phyloP scores from a whole-genome alignment of 2,113 vertebrate species.

The Paralichthys olivaceus region DNA sequence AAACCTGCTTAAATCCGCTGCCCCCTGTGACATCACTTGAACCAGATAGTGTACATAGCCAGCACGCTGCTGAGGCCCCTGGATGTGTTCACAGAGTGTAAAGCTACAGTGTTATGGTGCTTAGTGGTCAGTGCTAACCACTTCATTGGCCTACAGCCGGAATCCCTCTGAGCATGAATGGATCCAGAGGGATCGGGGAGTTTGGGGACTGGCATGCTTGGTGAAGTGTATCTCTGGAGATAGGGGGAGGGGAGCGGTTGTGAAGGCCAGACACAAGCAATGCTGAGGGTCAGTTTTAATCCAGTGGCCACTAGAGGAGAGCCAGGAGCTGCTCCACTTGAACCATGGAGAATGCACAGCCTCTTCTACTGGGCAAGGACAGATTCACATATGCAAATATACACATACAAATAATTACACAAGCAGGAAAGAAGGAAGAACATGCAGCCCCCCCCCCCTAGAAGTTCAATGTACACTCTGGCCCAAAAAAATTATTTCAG shows the following conservation, averaged over 20 bases:
- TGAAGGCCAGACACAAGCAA: conserved; percentile 13
- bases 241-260: neutral
- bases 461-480: too few relatives aligned
- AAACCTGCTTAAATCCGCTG: conserved; percentile 84
- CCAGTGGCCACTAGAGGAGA: conserved; percentile 25
- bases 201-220: conserved; percentile 27
- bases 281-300: conserved; percentile 44
- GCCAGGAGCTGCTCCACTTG: conserved; percentile 1
- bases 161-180: conserved; percentile 46
- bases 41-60: conserved; percentile 62
- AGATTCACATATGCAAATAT: conserved; percentile 19
- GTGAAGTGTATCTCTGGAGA: conserved; percentile 29
- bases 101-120: conserved; percentile 45
- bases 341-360: conserved; percentile 40
- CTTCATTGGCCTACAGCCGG: conserved; percentile 29
- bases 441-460: too few relatives aligned
- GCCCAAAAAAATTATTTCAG: too few relatives aligned
- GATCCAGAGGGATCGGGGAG: conserved; percentile 37
- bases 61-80: conserved; percentile 45
- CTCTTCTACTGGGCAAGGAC: conserved; percentile 53
- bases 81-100: conserved; percentile 41
- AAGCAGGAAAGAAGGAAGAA: conserved; percentile 1
- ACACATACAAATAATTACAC: neutral
- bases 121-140: conserved; percentile 46
- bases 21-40: conserved; percentile 78